Base-by-base conservation (phyloP, 2,113 vertebrate species). In the Oryzias javanicus region DNA sequence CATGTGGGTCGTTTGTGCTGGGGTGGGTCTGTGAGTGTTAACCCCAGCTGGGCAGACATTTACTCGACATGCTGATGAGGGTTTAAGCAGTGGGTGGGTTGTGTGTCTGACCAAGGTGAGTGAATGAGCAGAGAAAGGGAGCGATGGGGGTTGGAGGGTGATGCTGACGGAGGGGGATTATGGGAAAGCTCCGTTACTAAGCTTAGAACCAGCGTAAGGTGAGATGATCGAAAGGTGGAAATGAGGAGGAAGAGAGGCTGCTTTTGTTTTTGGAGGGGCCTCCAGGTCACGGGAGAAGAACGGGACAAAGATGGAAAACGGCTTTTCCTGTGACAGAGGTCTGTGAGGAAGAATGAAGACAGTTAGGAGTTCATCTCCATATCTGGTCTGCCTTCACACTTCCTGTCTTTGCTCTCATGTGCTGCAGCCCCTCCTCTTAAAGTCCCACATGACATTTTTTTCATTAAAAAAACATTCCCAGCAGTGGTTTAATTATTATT, bases 21-120 rank as follows among this genome's bases (percentile, higher is more conserved):
- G 51, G 8, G 17, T 71, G 55, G 54, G 74, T 84, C 81, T 41
- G 57, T 57, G 15, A 72, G 76, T 86, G 83, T 88, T 83, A 85
- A 79, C 89, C 89, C 91, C 90, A 93, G 85, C 91, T 90, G 91
- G 83, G 90, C 79, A 89, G 92, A 91, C 90, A 92, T 92, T 93
- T 91, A 92, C 89, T 91, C 90, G 91, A 91, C 91, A 91, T 89
- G 90, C 90, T 91, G 91, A 92, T 93, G 90, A 90, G 90, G 91
- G 90, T 88, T 92, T 92, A 91, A 92, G 90, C 90, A 86, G 91
- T 91, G 88, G 91, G 91, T 89, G 91, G 90, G 89, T 90, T 81
- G 61, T 84, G 81, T 85, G 88, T 85, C 86, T 82, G 86, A 88
- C 86, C 85, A 89, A 87, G 86, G 87, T 86, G 80, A 89, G 86